Percentiles rank a stretch among this genome's conserved stretches.
phyloP scores from a whole-genome alignment of 2,888 invertebrate genomes.

The Cetonia aurata region DNA sequence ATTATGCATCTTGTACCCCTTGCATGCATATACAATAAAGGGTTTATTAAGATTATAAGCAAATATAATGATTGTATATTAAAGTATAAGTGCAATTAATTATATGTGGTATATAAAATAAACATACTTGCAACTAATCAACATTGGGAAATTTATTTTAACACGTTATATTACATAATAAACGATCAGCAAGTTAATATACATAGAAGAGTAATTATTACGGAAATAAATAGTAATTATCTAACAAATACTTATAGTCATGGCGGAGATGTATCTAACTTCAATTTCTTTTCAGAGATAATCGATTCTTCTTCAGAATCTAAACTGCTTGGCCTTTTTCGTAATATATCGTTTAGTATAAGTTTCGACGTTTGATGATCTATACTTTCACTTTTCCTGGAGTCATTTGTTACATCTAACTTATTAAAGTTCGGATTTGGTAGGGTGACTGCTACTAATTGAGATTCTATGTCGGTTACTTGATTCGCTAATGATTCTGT shows the following conservation, averaged over 20 bases:
- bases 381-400: not conserved
- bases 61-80: slow-evolving; percentile 45
- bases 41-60: slow-evolving; percentile 45
- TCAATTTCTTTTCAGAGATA: slow-evolving; percentile 12
- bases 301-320: slow-evolving; percentile 6
- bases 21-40: slow-evolving; percentile 34
- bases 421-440: slow-evolving; percentile 55
- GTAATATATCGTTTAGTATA: slow-evolving; percentile 9
- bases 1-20: slow-evolving; percentile 46
- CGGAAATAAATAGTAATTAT: not conserved
- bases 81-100: slow-evolving; percentile 17
- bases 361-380: slow-evolving; percentile 12
- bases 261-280: slow-evolving; percentile 1
- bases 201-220: not conserved
- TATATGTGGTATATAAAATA: slow-evolving; percentile 3
- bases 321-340: not conserved
- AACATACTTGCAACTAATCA: not conserved
- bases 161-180: too few relatives aligned
- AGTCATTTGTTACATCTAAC: slow-evolving; percentile 48
- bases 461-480: slow-evolving; percentile 61
- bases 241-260: not conserved
- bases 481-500: slow-evolving; percentile 41
- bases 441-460: slow-evolving; percentile 61
- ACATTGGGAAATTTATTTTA: not conserved
- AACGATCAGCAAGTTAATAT: too few relatives aligned